Conservation (phyloP, 2,797 vertebrate species). For the Micropoecilia bifurca region DNA sequence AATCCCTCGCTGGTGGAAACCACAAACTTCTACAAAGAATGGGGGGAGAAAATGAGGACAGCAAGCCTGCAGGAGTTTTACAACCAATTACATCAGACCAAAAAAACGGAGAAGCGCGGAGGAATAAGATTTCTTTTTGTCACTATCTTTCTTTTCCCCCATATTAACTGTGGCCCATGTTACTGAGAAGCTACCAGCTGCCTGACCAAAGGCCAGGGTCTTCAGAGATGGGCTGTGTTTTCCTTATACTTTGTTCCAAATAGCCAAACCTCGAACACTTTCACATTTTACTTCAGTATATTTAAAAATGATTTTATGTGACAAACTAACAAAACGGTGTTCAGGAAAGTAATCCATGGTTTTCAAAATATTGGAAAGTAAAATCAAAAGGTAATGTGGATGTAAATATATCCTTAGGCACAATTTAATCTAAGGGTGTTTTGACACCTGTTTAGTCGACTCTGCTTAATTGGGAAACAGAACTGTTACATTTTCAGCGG, state of each 20-base stretch:
- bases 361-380: not conserved
- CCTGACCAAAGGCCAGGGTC: slow-evolving; percentile 2
- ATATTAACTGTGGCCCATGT: slow-evolving; percentile 36
- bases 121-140: slow-evolving; percentile 20
- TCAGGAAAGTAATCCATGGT: not conserved
- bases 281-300: not conserved
- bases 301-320: not conserved
- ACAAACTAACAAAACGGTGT: not conserved
- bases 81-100: slow-evolving; percentile 62
- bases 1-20: slow-evolving; percentile 45
- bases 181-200: slow-evolving; percentile 21
- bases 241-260: not conserved
- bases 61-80: slow-evolving; percentile 56
- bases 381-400: not conserved
- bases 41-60: slow-evolving; percentile 17
- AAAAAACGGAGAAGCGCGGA: slow-evolving; percentile 7
- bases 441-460: no score
- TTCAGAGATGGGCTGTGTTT: not conserved
- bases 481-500: no score
- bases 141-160: slow-evolving; percentile 28
- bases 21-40: slow-evolving; percentile 20
- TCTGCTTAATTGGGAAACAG: no score
- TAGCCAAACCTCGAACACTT: not conserved
- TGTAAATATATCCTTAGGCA: not conserved
- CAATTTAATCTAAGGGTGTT: no score